phyloP scores from a whole-genome alignment of 2,113 vertebrate species.

The Trachemys scripta region DNA sequence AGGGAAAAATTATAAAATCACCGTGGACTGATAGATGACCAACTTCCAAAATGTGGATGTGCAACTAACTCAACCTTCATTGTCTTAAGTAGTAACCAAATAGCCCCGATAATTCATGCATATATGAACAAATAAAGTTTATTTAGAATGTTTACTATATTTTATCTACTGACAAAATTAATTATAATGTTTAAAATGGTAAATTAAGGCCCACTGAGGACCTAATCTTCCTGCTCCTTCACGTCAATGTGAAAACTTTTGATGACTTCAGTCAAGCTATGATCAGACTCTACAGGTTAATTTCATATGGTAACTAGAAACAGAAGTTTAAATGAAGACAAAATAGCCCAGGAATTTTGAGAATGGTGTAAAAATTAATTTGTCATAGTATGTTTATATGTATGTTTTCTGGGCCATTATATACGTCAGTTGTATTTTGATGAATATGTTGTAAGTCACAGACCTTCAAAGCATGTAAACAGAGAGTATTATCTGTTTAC shows the following conservation, averaged over 20 bases:
- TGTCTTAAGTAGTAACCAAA: not conserved
- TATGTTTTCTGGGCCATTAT: not conserved
- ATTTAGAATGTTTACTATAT: conserved; percentile 4
- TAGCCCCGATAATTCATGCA: not conserved
- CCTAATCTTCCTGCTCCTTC: not conserved
- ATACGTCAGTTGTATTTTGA: not conserved
- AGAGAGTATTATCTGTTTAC: not conserved
- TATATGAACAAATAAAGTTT: not conserved
- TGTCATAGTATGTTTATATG: not conserved
- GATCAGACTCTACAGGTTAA: not conserved
- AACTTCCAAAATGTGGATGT: not conserved
- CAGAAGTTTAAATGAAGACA: not conserved
- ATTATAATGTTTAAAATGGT: not conserved
- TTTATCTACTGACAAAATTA: conserved; percentile 10
- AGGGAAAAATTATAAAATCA: not conserved
- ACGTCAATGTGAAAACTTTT: not conserved
- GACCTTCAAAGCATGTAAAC: not conserved
- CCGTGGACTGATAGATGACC: not conserved
- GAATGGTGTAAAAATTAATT: accelerated
- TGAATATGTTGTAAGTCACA: not conserved
- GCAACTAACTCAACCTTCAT: not conserved
- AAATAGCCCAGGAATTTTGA: not conserved
- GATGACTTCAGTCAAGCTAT: not conserved
- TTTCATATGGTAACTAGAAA: not conserved
- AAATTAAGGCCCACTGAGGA: conserved; percentile 3